phyloP scores from a whole-genome alignment of 2,888 invertebrate genomes.

The Orchesella flavescens region DNA sequence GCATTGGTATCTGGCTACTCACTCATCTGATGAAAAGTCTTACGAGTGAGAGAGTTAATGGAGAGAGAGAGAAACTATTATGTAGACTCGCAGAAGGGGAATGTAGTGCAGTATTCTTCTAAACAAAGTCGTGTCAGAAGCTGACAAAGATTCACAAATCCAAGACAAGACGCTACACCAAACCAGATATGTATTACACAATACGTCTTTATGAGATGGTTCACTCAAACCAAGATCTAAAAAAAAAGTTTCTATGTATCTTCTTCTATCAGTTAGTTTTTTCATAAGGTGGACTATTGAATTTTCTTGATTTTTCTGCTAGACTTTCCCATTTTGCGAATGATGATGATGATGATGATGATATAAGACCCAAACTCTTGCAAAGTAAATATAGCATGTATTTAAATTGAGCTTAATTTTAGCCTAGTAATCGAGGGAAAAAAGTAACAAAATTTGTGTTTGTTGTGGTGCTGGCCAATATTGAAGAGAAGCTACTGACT shows the following conservation, averaged over 20 bases:
- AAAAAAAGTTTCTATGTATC: neutral
- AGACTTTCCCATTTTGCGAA: neutral
- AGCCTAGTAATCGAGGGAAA: too few relatives aligned
- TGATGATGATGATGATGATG: too few relatives aligned
- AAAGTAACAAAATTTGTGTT: too few relatives aligned
- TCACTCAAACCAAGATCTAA: neutral
- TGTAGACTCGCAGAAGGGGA: neutral
- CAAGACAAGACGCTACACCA: neutral
- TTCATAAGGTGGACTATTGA: neutral
- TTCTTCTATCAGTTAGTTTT: too few relatives aligned
- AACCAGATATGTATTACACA: neutral
- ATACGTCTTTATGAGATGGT: neutral
- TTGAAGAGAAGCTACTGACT: too few relatives aligned
- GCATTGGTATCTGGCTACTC: constrained; percentile 60
- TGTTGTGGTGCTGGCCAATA: too few relatives aligned
- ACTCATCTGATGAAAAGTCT: constrained; percentile 56
- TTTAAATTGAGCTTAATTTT: too few relatives aligned
- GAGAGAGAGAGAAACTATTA: neutral
- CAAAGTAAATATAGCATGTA: too few relatives aligned
- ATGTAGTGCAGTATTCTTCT: neutral
- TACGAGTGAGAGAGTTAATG: constrained; percentile 11
- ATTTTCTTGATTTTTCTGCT: neutral
- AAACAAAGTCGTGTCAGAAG: neutral
- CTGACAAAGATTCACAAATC: neutral
- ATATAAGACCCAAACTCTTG: neutral